These are phyloP conservation scores for Hydrotaea cyrtoneurina DNA, from an alignment of 2,888 invertebrate species.

Conservation along the genomic window DNA sequence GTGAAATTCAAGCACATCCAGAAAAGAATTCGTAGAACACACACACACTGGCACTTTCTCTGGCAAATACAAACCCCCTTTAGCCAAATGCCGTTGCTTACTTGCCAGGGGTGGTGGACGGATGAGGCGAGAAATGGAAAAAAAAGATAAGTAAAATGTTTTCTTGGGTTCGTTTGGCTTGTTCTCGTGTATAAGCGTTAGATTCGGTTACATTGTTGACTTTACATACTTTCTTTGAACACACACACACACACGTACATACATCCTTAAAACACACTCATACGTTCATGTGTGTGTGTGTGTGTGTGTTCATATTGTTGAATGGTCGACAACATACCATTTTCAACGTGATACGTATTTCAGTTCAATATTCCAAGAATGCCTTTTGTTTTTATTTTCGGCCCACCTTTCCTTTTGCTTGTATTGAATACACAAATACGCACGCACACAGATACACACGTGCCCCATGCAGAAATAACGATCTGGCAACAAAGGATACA, in stretches of 20 bases:
- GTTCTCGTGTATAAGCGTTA: not conserved
- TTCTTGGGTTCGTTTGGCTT: too few species aligned
- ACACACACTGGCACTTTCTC: not conserved
- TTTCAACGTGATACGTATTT: not conserved
- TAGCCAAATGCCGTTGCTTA: not conserved
- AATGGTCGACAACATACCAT: not conserved
- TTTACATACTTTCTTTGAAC: not conserved
- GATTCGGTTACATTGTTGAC: constrained; percentile 28
- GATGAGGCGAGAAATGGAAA: not conserved
- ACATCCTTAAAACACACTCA: too few species aligned
- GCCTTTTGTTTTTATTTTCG: constrained; percentile 37
- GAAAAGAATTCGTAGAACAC: constrained; percentile 7
- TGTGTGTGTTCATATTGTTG: not conserved
- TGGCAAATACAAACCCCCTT: not conserved
- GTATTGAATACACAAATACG: not conserved
- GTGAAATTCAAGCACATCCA: not conserved
- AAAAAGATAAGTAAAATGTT: not conserved
- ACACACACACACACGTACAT: too few species aligned
- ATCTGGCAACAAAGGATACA: not conserved
- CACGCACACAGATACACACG: not conserved
- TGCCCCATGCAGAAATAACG: not conserved
- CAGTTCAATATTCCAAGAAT: constrained; percentile 37
- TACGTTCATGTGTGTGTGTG: not conserved
- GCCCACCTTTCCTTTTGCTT: not conserved
- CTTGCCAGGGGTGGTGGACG: not conserved